Evolutionary conservation across 2,888 invertebrate species (phyloP).

Genomic region (Lasioglossum oenotherae): DNA sequence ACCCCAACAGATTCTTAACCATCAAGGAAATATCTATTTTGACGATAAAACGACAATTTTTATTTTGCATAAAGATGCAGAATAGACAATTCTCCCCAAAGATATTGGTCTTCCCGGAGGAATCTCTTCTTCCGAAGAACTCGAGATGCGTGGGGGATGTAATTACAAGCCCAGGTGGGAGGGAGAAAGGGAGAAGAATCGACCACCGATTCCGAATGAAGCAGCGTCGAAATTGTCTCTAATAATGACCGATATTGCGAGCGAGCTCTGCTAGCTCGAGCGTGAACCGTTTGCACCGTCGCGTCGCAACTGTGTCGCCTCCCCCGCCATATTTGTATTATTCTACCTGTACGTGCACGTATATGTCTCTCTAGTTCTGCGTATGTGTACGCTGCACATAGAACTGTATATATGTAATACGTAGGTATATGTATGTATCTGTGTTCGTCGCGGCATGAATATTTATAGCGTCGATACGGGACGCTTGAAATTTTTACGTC

Average conservation of each 20-base stretch:
- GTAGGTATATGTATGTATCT: constrained; percentile 13
- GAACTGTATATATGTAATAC: constrained; percentile 15
- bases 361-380: not conserved
- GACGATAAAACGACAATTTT: not conserved
- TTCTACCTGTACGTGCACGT: constrained; percentile 25
- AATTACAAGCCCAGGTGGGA: not conserved
- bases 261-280: not conserved
- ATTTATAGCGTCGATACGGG: constrained; percentile 52
- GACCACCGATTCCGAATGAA: constrained; percentile 2
- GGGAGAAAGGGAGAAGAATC: not conserved
- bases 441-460: constrained; percentile 48
- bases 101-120: not conserved
- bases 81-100: not conserved
- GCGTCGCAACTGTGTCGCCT: constrained; percentile 20
- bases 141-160: not conserved
- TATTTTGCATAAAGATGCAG: not conserved
- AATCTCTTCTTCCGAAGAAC: not conserved
- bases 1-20: no score
- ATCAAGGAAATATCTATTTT: no score
- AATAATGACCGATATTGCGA: constrained; percentile 28
- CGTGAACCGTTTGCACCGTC: not conserved
- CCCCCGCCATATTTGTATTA: constrained; percentile 31
- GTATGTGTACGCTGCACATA: not conserved
- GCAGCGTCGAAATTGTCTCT: constrained; percentile 9
- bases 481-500: constrained; percentile 53